Evolutionary conservation across 2,113 vertebrate species (phyloP), one percentile per base, ranked within the genome.

Genomic region (Oriolus oriolus): DNA sequence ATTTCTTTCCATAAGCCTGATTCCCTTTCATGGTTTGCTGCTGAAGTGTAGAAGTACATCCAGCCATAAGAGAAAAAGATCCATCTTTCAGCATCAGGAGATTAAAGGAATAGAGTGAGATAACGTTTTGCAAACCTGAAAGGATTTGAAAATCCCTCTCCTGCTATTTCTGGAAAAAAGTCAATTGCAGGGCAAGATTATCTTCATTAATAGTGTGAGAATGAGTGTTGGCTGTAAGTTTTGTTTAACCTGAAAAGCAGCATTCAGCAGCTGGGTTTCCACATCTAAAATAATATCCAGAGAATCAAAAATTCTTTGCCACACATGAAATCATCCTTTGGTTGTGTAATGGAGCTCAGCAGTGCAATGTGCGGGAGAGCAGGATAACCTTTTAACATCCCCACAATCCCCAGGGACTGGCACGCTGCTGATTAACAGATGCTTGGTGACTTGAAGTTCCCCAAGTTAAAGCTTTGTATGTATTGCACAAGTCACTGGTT

Each of bases 141-240:
- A 94, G 80, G 84, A 96, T 97, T 94, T 95, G 84, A 93, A 94
- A 96, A 95, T 95, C 90, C 73, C 53, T 94, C 79, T 95, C 47
- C 61, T 90, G 93, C 92, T 93, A 94, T 95, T 97, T 88, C 95
- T 94, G 87, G 57, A 88, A 88, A 65, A 56, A 90, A 89, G 92
- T 86, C 93, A 94, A 93, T 88, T 82, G 60, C 84, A 76, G 83
- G 76, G 84, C 90, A 95, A 90, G 91, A 92, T 97, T 96, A 95
- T 90, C 84, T 91, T 94, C 96, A 70, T 94, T 97, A 97, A 95
- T 30, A 92, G 89, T 82, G 56, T 93, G 82, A 85, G 79, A 93
- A 91, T 60, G 79, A 95, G 88, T 56, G 93, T 35, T 81, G 90
- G 92, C 84, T 84, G 60, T 52, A 44, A 76, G 83, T 92, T 96